These are phyloP conservation scores for Nycticebus coucang DNA, from an alignment of 2,113 vertebrate species.

Conservation along the genomic window DNA sequence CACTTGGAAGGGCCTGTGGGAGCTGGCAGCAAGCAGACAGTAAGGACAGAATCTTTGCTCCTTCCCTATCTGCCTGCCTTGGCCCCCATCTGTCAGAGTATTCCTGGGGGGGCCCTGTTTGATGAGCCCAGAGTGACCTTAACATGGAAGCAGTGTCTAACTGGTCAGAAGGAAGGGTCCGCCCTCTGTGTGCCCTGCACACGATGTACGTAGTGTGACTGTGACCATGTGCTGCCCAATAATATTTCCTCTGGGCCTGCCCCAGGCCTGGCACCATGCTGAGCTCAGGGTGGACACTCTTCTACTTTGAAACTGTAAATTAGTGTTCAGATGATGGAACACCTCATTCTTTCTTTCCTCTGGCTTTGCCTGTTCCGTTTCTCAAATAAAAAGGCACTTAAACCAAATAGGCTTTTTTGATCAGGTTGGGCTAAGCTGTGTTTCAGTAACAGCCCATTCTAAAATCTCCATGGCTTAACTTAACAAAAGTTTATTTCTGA, in stretches of 20 bases:
- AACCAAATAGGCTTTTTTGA: slow-evolving; percentile 31
- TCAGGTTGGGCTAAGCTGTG: background rate
- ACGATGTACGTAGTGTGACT: background rate
- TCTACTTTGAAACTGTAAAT: background rate
- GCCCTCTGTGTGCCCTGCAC: background rate
- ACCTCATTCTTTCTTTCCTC: background rate
- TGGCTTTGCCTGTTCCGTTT: slow-evolving; percentile 38
- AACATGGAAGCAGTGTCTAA: background rate
- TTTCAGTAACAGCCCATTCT: slow-evolving; percentile 32
- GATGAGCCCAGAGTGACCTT: background rate
- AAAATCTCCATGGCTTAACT: slow-evolving; percentile 63
- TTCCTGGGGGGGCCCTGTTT: background rate
- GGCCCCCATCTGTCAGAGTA: background rate
- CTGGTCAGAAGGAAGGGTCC: background rate
- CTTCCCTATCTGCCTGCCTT: background rate
- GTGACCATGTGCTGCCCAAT: background rate
- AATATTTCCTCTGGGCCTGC: background rate
- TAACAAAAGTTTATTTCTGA: slow-evolving; percentile 70
- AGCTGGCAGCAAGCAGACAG: background rate
- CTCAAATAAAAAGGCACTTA: background rate
- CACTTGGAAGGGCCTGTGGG: background rate
- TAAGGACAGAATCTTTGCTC: background rate
- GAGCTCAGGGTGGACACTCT: background rate
- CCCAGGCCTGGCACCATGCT: background rate
- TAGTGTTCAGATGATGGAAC: background rate